Conservation (phyloP, 2,113 vertebrate genomes). For the Sturnira hondurensis region DNA sequence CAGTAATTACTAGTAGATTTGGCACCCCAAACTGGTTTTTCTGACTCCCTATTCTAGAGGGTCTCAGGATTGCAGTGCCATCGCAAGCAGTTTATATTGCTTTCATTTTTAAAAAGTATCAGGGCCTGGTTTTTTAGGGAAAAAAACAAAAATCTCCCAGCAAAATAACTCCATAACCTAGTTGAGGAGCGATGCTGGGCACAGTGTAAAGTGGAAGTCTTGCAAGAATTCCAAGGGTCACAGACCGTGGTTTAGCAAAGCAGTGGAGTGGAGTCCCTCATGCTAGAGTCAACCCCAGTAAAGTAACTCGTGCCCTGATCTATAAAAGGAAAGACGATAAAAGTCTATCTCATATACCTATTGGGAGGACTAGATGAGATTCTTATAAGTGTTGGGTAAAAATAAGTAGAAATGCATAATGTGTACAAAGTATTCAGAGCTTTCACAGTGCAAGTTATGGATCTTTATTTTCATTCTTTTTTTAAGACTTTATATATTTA, state of each 20-base stretch:
- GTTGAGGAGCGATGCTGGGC: background rate
- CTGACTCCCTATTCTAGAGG: background rate
- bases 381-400: background rate
- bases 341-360: background rate
- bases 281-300: background rate
- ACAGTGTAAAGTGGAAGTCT: background rate
- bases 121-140: background rate
- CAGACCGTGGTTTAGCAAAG: background rate
- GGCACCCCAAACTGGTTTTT: constrained; percentile 1
- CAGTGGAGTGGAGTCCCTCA: background rate
- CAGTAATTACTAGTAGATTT: background rate
- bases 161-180: background rate
- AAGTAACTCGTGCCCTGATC: background rate
- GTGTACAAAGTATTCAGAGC: background rate
- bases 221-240: background rate
- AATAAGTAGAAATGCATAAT: background rate
- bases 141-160: background rate
- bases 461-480: background rate
- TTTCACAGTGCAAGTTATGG: background rate
- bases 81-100: background rate
- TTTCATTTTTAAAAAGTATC: background rate
- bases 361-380: background rate
- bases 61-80: background rate
- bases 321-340: background rate
- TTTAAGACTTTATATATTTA: no score